Conservation (phyloP, 2,113 vertebrate genomes). For the Dendrocopos noguchii region DNA sequence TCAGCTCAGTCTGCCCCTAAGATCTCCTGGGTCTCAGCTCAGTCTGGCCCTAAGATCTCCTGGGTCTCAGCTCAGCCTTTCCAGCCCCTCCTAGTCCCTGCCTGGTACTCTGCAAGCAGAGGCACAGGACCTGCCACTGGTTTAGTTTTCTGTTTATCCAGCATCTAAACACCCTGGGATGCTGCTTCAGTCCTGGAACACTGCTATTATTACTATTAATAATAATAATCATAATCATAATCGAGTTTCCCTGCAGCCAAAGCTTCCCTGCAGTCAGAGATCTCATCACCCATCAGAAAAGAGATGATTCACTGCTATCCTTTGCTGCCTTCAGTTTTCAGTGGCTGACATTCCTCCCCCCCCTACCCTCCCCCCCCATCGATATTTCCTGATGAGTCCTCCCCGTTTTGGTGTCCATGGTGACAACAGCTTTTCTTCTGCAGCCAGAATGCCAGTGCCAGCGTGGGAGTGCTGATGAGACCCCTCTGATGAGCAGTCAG, state of each 20-base stretch:
- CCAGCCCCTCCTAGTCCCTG: neutral
- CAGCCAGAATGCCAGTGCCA: neutral
- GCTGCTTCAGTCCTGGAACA: neutral
- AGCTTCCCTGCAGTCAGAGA: neutral
- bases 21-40: neutral
- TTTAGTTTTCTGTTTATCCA: neutral
- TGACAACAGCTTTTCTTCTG: neutral
- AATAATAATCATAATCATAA: too few species aligned
- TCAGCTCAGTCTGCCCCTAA: too few species aligned
- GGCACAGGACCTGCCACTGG: accelerated
- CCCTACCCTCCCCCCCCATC: neutral
- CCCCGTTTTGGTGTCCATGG: neutral
- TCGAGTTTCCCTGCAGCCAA: neutral
- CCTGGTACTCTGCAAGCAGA: neutral
- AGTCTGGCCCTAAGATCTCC: accelerated
- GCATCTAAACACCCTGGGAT: neutral
- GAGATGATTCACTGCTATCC: neutral
- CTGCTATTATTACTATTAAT: neutral
- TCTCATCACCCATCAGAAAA: neutral
- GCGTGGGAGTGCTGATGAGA: neutral
- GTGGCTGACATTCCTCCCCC: neutral
- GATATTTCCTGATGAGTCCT: neutral
- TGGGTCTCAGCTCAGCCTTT: neutral
- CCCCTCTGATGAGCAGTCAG: neutral
- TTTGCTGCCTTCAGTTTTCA: neutral